Conservation (phyloP, 2,797 vertebrate species). For the Chrosomus eos region DNA sequence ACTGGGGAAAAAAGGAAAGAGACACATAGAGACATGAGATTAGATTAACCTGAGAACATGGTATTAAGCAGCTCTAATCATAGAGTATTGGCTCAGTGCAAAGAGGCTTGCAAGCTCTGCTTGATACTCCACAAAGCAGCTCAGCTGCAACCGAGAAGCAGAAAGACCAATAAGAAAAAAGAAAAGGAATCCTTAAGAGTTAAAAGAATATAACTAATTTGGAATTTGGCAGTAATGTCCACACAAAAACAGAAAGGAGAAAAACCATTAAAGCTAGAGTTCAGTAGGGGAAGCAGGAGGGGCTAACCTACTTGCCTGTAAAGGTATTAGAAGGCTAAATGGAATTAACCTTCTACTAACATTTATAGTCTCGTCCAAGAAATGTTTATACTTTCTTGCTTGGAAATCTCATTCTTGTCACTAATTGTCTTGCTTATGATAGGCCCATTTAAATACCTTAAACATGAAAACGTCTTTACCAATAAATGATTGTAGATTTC, state of each 20-base stretch:
- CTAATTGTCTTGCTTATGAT: neutral
- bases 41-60: conserved; percentile 51
- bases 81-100: conserved; percentile 60
- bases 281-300: neutral
- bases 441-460: neutral
- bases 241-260: neutral
- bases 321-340: conserved; percentile 59
- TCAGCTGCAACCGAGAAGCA: conserved; percentile 52
- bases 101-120: conserved; percentile 68
- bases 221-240: neutral
- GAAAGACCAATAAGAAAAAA: neutral
- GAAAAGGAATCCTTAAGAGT: neutral
- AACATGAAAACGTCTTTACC: neutral
- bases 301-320: conserved; percentile 45
- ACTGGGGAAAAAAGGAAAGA: conserved; percentile 8
- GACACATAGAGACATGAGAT: conserved; percentile 42
- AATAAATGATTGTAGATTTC: neutral
- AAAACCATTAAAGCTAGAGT: conserved; percentile 13
- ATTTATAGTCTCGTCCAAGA: conserved; percentile 27
- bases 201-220: neutral
- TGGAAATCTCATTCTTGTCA: neutral
- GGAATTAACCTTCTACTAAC: conserved; percentile 57
- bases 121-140: conserved; percentile 65
- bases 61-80: conserved; percentile 62
- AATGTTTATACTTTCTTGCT: conserved; percentile 3